phyloP scores from a whole-genome alignment of 2,888 invertebrate species.

The Ischnura elegans region DNA sequence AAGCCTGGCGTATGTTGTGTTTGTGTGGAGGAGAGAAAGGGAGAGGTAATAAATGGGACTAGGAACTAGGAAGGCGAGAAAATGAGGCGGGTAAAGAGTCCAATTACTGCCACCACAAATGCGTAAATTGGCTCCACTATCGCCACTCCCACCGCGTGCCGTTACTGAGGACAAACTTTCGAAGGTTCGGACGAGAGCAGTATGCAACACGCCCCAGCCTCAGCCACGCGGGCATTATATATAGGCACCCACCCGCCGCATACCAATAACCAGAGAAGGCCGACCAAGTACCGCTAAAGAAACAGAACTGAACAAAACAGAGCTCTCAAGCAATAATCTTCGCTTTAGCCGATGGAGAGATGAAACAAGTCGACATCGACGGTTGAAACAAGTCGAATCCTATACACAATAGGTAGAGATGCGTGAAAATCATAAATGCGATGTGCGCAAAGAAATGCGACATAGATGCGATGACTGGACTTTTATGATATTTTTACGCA shows the following conservation, averaged over 20 bases:
- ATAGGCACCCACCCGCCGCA: background rate
- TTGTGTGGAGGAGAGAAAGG: background rate
- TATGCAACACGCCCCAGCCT: background rate
- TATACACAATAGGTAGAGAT: no score
- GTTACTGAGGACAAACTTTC: constrained; percentile 9
- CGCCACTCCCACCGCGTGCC: background rate
- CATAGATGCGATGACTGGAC: no score
- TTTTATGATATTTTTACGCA: no score
- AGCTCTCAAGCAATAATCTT: no score
- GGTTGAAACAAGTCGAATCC: no score
- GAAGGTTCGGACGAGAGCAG: background rate
- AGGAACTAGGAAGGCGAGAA: constrained; percentile 17
- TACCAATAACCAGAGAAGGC: background rate
- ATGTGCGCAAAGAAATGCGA: no score
- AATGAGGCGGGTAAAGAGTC: constrained; percentile 17
- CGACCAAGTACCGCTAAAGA: no score
- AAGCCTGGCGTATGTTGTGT: background rate
- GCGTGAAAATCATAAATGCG: no score
- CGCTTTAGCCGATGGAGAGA: no score
- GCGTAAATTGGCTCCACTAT: background rate
- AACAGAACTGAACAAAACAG: no score
- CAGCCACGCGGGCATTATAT: background rate
- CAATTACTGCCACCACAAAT: constrained; percentile 17
- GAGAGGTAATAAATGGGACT: background rate
- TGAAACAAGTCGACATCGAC: no score